A percentile compares a stretch with the other conserved stretches of the same genome.
Evolutionary conservation across 2,888 invertebrate genomes (phyloP).

Genomic region (Hyles lineata): DNA sequence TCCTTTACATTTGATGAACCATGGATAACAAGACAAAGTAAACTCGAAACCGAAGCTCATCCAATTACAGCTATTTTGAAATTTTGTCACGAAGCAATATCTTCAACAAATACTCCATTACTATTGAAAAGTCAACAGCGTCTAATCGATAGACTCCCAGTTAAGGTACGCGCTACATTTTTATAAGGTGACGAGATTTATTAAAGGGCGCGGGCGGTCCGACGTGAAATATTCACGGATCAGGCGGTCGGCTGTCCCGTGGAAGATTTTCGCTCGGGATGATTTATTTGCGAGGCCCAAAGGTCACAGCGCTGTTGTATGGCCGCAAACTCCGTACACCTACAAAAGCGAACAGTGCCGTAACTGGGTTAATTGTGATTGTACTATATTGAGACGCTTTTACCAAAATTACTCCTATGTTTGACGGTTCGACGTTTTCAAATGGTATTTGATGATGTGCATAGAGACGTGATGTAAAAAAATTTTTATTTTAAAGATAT

Average conservation of each 20-base stretch:
- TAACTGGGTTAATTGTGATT: conserved; percentile 13
- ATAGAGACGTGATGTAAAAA: too few species aligned
- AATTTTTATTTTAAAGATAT: too few species aligned
- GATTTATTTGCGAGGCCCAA: conserved; percentile 58
- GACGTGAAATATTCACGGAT: conserved; percentile 74
- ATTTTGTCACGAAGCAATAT: too few species aligned
- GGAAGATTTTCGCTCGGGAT: conserved; percentile 58
- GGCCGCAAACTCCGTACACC: conserved; percentile 25
- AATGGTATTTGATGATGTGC: background rate
- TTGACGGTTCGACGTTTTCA: background rate
- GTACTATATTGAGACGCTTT: background rate
- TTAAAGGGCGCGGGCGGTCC: conserved; percentile 50
- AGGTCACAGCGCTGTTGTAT: conserved; percentile 32
- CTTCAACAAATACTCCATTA: too few species aligned
- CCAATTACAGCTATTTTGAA: too few species aligned
- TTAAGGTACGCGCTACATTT: conserved; percentile 45
- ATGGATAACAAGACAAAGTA: too few species aligned
- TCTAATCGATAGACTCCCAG: conserved; percentile 31
- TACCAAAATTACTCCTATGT: background rate
- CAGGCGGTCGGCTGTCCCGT: conserved; percentile 57
- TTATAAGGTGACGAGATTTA: conserved; percentile 67
- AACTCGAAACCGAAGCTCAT: too few species aligned
- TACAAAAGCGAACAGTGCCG: conserved; percentile 19
- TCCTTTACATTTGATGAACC: too few species aligned
- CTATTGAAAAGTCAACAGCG: conserved; percentile 3